Evolutionary conservation across 2,888 invertebrate species (phyloP).

Genomic region (Limnephilus lunatus): DNA sequence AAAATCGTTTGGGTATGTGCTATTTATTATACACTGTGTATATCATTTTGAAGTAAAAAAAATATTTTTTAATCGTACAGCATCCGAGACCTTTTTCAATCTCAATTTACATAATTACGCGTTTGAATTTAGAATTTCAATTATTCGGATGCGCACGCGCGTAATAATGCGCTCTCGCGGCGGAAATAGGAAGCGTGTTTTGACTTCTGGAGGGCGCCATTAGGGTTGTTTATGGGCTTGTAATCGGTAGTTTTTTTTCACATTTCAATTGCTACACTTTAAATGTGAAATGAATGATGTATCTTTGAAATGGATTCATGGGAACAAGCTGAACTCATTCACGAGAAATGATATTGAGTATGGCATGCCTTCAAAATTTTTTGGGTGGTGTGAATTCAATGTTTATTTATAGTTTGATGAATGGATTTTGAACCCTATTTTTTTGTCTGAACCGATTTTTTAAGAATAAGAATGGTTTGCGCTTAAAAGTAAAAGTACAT

Average conservation of each 20-base stretch:
- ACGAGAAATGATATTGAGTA: neutral
- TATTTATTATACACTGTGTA: too few species aligned
- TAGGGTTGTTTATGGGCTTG: slow-evolving; percentile 64
- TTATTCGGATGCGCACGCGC: slow-evolving; percentile 62
- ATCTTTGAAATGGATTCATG: slow-evolving; percentile 51
- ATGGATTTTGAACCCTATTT: neutral
- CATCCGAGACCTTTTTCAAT: neutral
- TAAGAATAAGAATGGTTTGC: too few species aligned
- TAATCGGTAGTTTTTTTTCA: slow-evolving; percentile 54
- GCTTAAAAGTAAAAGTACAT: too few species aligned
- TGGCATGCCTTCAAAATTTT: neutral
- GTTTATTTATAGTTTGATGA: neutral
- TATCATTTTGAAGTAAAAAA: too few species aligned
- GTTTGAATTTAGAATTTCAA: slow-evolving; percentile 52
- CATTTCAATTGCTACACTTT: slow-evolving; percentile 54
- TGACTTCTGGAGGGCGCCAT: slow-evolving; percentile 56
- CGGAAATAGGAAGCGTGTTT: slow-evolving; percentile 59
- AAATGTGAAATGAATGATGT: slow-evolving; percentile 54
- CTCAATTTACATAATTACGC: slow-evolving; percentile 52
- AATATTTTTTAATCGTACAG: neutral
- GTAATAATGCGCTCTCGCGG: slow-evolving; percentile 58
- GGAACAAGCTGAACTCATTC: neutral
- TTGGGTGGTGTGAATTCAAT: neutral
- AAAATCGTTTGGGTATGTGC: too few species aligned
- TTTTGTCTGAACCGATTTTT: too few species aligned